Percentiles rank a stretch among this genome's conserved stretches.
Conservation (phyloP, 2,113 vertebrate genomes). For the Cephalophus harveyi region DNA sequence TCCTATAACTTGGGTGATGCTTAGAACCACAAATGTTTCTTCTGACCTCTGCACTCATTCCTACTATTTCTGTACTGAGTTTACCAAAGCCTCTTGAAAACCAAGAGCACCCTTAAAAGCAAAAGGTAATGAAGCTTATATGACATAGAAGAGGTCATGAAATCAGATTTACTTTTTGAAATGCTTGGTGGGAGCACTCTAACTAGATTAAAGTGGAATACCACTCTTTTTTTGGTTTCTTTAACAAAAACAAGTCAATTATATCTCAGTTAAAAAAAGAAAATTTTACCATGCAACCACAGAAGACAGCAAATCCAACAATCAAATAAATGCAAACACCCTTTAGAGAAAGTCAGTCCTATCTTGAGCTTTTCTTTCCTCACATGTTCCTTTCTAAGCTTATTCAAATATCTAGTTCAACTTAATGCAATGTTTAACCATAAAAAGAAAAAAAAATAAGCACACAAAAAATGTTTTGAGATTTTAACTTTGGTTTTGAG, state of each 20-base stretch:
- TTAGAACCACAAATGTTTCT: not conserved
- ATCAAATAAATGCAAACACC: constrained; percentile 20
- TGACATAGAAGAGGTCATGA: not conserved
- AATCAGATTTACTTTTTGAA: not conserved
- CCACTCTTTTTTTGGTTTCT: not conserved
- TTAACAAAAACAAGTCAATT: not conserved
- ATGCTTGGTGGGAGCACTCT: not conserved
- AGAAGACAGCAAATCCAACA: constrained; percentile 42
- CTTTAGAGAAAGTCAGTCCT: constrained; percentile 50
- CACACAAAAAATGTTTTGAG: not conserved
- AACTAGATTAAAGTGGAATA: not conserved
- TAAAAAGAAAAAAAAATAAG: constrained; percentile 58
- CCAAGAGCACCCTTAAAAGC: not conserved
- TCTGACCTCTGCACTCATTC: not conserved
- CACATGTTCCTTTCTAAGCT: constrained; percentile 43
- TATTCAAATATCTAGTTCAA: constrained; percentile 51
- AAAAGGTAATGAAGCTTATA: not conserved
- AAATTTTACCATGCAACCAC: not conserved
- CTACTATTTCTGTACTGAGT: not conserved
- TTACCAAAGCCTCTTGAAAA: not conserved
- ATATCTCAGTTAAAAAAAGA: not conserved
- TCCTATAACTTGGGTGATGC: not conserved
- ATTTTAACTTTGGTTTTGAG: constrained; percentile 52
- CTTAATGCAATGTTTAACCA: constrained; percentile 40
- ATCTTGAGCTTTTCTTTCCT: not conserved